Conservation (phyloP, 2,113 vertebrate genomes). For the Burhinus bistriatus region DNA sequence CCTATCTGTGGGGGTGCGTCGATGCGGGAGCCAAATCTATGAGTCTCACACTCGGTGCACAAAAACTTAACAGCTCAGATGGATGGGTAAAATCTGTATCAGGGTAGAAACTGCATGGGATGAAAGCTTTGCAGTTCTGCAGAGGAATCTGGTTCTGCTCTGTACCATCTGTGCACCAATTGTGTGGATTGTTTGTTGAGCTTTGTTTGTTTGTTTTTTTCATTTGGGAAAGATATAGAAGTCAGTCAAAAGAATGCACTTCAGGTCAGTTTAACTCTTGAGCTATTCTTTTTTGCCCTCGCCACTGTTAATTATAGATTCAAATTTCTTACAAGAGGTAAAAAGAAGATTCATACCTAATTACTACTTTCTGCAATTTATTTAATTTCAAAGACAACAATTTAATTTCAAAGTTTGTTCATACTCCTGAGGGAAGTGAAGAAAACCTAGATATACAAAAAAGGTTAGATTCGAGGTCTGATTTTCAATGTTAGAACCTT, state of each 20-base stretch:
- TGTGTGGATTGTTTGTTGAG: conserved; percentile 47
- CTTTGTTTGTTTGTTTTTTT: conserved; percentile 46
- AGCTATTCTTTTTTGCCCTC: neutral
- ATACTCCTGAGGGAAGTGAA: neutral
- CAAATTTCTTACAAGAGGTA: neutral
- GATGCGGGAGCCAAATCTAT: conserved; percentile 53
- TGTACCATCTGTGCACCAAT: conserved; percentile 57
- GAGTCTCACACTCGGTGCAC: conserved; percentile 55
- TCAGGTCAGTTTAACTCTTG: neutral
- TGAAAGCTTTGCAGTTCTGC: conserved; percentile 54
- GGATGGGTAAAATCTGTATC: conserved; percentile 55
- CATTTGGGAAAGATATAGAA: neutral
- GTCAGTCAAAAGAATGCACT: conserved; percentile 7
- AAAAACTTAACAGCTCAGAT: conserved; percentile 66
- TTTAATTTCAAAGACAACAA: neutral
- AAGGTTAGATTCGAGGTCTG: neutral
- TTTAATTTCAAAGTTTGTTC: neutral
- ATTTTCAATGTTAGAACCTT: neutral
- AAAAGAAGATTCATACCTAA: neutral
- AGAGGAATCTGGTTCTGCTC: conserved; percentile 55
- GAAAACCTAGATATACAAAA: neutral
- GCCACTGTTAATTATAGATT: neutral
- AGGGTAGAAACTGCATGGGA: conserved; percentile 24
- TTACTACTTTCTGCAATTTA: neutral
- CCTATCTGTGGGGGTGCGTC: conserved; percentile 37